A percentile compares a stretch with the other conserved stretches of the same genome.
Evolutionary conservation across 2,888 invertebrate species (phyloP).

Genomic region (Hemithea aestivaria): DNA sequence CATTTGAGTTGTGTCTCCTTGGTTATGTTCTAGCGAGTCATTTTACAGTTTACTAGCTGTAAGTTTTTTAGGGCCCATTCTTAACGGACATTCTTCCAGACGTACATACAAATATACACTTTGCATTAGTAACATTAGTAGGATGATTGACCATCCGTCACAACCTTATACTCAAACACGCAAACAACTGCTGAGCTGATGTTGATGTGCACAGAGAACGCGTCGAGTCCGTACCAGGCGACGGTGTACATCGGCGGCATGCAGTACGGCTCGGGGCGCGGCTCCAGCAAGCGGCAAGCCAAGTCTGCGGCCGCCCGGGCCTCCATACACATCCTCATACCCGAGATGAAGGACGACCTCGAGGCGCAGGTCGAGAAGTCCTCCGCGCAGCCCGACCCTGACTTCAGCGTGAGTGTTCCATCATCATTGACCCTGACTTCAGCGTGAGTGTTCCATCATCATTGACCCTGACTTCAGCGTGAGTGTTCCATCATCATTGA

Average conservation of each 20-base stretch:
- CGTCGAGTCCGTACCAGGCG: slow-evolving; percentile 95
- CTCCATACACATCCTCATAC: slow-evolving; percentile 94
- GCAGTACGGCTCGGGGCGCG: slow-evolving; percentile 96
- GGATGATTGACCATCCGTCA: too few relatives aligned
- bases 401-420: slow-evolving; percentile 47
- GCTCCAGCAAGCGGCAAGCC: slow-evolving; percentile 97
- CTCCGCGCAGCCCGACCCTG: slow-evolving; percentile 50
- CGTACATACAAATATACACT: too few relatives aligned
- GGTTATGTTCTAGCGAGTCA: too few relatives aligned
- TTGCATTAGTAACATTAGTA: too few relatives aligned
- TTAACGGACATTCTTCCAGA: too few relatives aligned
- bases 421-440: neutral
- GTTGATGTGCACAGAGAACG: slow-evolving; percentile 83
- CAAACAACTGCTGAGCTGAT: neutral
- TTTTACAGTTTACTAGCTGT: too few relatives aligned
- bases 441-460: too few relatives aligned
- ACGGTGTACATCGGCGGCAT: slow-evolving; percentile 95
- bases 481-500: too few relatives aligned
- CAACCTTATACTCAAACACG: too few relatives aligned
- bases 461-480: too few relatives aligned
- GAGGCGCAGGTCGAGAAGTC: slow-evolving; percentile 42
- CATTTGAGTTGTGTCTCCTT: too few relatives aligned
- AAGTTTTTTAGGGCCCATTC: too few relatives aligned
- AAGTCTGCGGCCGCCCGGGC: slow-evolving; percentile 95
- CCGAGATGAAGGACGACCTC: slow-evolving; percentile 92